Evolutionary conservation across 64 coral and sea anemone genomes (phyloP).

Genomic region (Actinia tenebrosa): DNA sequence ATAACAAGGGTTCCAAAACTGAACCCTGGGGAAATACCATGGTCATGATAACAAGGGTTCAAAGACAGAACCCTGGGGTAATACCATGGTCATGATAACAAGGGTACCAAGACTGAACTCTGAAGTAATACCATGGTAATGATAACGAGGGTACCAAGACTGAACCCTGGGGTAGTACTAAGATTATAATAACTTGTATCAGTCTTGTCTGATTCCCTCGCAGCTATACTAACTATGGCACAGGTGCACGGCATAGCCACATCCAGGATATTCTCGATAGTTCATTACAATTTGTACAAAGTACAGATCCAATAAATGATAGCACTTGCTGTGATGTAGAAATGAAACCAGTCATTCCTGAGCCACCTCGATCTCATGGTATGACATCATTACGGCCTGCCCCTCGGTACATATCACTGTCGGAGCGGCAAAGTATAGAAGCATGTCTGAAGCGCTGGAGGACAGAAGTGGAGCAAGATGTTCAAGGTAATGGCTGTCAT

Average conservation of each 20-base stretch:
- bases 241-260: constrained; percentile 33
- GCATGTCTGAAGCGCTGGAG: constrained; percentile 66
- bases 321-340: constrained; percentile 54
- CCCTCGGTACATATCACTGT: constrained; percentile 49
- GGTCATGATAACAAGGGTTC: background rate
- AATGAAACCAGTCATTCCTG: constrained; percentile 48
- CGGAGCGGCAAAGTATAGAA: constrained; percentile 53
- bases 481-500: constrained; percentile 36
- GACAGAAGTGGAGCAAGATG: constrained; percentile 70
- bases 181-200: background rate
- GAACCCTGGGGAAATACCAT: background rate
- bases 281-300: constrained; percentile 59
- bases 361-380: constrained; percentile 39
- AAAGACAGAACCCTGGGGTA: background rate
- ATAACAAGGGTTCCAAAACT: background rate
- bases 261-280: constrained; percentile 67
- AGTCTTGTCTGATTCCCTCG: background rate
- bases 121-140: too few relatives aligned
- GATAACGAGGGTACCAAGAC: background rate
- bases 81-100: background rate
- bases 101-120: background rate
- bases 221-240: constrained; percentile 71
- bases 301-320: constrained; percentile 38
- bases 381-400: constrained; percentile 43
- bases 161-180: background rate